Conservation (phyloP, 2,113 vertebrate genomes). For the Machaerirhynchus nigripectus region DNA sequence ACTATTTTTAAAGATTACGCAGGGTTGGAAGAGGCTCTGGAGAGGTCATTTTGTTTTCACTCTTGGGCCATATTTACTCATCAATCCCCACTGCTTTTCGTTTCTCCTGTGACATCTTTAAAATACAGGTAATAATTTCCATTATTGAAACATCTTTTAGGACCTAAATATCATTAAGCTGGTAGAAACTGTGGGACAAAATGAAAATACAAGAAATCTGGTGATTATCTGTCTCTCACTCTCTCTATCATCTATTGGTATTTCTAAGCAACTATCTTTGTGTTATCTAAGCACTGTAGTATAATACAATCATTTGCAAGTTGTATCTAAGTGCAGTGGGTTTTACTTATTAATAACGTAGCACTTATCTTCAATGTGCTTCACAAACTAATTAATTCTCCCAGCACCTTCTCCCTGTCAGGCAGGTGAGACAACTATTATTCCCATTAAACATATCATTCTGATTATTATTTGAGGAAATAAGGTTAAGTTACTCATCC, state of each 20-base stretch:
- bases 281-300: constrained; percentile 50
- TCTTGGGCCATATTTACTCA: background rate
- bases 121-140: background rate
- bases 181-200: background rate
- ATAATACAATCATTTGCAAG: constrained; percentile 46
- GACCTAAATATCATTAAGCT: background rate
- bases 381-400: constrained; percentile 62
- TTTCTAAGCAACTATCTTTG: constrained; percentile 54
- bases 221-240: background rate
- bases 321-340: constrained; percentile 39
- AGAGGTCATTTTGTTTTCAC: background rate
- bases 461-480: constrained; percentile 36
- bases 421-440: constrained; percentile 49
- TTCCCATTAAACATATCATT: constrained; percentile 1
- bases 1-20: background rate
- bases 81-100: background rate
- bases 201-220: background rate
- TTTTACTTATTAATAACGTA: constrained; percentile 57
- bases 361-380: constrained; percentile 61
- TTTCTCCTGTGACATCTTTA: background rate
- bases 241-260: background rate
- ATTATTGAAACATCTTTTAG: background rate
- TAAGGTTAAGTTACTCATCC: constrained; percentile 43
- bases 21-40: background rate
- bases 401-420: constrained; percentile 43